Base-by-base conservation (phyloP, 2,113 vertebrate species). In the Entomyzon cyanotis region DNA sequence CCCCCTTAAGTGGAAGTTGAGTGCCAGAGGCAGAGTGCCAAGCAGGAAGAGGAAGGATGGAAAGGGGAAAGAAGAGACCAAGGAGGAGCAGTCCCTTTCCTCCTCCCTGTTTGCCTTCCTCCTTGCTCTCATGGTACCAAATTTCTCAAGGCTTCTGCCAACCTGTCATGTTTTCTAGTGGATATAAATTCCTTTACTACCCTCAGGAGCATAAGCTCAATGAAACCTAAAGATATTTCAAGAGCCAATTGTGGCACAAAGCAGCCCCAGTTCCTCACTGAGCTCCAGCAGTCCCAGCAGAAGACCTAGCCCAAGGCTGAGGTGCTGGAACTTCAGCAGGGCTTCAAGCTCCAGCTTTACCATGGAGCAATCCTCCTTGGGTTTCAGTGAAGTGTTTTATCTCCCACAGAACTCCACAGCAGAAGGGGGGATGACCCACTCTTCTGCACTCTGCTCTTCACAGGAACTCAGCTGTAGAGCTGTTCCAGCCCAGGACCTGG, bases 1-100 rank as follows among this genome's bases (percentile, higher is more conserved):
- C 2, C 7, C 25, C 50, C 55, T 1, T 0, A n/a, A 53, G 30
- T 2, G 1, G 25, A 52, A 31, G 3, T 3, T 46, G 22, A 37
- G n/a, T 64, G 47, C 33, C 2, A 2, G n/a, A 41, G 41, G 42
- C 62, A 91, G 63, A 62, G 31, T 0, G 1, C 9, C 39, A 44
- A 84, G 24, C 0, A 1, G 63, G 28, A 68, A 73, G 15, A 55
- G 39, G 19, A 62, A 55, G 28, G 62, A 47, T 22, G 15, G 41
- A 84, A 25, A 44, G 5, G 9, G 33, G 11, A 71, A 78, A 18
- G 47, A 91, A 35, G 33, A 71, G 28, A 79, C 27, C 0, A 1
- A 19, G 47, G 7, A 84, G 6, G 25, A 85, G 13, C 13, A 47
- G 11, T 15, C 30, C 88, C 33, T 42, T 74, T 76, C 42, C 58